Evolutionary conservation across 1,140 invertebrate genomes (phyloP).

Genomic region (Drosophila rufa): DNA sequence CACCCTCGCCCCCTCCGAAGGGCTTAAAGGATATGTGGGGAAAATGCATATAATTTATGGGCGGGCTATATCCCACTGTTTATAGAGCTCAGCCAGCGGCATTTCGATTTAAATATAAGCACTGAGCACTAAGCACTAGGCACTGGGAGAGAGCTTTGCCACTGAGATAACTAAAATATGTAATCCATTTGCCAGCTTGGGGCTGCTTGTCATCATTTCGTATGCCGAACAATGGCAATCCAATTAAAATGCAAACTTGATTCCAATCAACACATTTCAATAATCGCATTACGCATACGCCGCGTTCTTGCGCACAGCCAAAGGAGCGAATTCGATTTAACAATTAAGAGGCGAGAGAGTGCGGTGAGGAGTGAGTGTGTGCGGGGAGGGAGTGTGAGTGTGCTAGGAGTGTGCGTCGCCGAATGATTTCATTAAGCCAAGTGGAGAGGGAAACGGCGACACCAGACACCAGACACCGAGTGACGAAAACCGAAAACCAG

Average conservation of each 20-base stretch:
- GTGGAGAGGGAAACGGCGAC: not conserved
- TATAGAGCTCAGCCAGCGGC: slow-evolving; percentile 18
- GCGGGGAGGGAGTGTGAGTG: not conserved
- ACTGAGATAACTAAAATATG: slow-evolving; percentile 31
- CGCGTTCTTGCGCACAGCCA: slow-evolving; percentile 33
- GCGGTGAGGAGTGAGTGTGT: not conserved
- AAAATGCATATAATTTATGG: slow-evolving; percentile 39
- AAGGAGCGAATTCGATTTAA: slow-evolving; percentile 60
- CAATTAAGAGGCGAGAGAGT: slow-evolving; percentile 49
- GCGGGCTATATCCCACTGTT: not conserved
- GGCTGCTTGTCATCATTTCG: slow-evolving; percentile 1
- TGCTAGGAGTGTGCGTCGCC: slow-evolving; percentile 25
- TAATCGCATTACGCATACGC: slow-evolving; percentile 76
- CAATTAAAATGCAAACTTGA: slow-evolving; percentile 71
- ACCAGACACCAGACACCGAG: slow-evolving; percentile 13
- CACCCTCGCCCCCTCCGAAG: not conserved
- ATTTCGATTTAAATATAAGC: slow-evolving; percentile 19
- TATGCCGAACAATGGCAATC: slow-evolving; percentile 47
- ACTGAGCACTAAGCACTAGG: not conserved
- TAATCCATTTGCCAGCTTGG: slow-evolving; percentile 30
- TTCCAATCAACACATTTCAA: slow-evolving; percentile 72
- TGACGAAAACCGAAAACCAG: slow-evolving; percentile 25
- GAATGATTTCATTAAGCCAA: slow-evolving; percentile 64
- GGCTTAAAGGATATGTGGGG: slow-evolving; percentile 34
- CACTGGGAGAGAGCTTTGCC: not conserved